phyloP scores from a whole-genome alignment of 2,888 invertebrate genomes.

The Emmelina monodactyla region DNA sequence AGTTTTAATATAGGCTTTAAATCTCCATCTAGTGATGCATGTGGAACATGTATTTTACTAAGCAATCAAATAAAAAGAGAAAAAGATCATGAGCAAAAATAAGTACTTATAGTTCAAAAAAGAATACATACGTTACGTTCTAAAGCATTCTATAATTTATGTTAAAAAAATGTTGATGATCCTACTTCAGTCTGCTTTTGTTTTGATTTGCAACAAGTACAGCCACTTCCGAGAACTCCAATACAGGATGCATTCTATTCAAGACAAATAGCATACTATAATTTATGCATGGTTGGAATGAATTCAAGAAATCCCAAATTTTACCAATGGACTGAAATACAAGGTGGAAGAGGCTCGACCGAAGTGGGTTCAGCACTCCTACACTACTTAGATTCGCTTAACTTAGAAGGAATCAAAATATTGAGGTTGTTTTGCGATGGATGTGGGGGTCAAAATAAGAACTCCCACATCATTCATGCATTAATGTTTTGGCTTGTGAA shows the following conservation, averaged over 20 bases:
- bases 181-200: slow-evolving; percentile 15
- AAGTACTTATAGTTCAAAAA: slow-evolving; percentile 13
- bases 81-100: slow-evolving; percentile 14
- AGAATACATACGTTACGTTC: slow-evolving; percentile 17
- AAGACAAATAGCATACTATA: slow-evolving; percentile 4
- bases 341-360: slow-evolving; percentile 14
- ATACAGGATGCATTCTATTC: slow-evolving; percentile 20
- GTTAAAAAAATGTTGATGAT: slow-evolving; percentile 10
- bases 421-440: background rate
- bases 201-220: slow-evolving; percentile 22
- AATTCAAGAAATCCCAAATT: background rate
- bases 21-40: slow-evolving; percentile 19
- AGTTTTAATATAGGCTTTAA: too few relatives aligned
- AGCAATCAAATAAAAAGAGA: slow-evolving; percentile 16
- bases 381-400: background rate
- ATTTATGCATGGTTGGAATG: background rate
- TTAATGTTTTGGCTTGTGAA: slow-evolving; percentile 11
- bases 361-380: background rate
- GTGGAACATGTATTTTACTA: slow-evolving; percentile 16
- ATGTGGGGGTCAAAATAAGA: slow-evolving; percentile 14
- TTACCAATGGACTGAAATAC: background rate
- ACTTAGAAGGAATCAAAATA: background rate
- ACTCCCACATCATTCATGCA: slow-evolving; percentile 14
- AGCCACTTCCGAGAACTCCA: slow-evolving; percentile 18
- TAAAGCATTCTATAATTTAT: slow-evolving; percentile 16